Evolutionary conservation across 2,797 vertebrate genomes (phyloP).

Genomic region (Chiroxiphia lanceolata): DNA sequence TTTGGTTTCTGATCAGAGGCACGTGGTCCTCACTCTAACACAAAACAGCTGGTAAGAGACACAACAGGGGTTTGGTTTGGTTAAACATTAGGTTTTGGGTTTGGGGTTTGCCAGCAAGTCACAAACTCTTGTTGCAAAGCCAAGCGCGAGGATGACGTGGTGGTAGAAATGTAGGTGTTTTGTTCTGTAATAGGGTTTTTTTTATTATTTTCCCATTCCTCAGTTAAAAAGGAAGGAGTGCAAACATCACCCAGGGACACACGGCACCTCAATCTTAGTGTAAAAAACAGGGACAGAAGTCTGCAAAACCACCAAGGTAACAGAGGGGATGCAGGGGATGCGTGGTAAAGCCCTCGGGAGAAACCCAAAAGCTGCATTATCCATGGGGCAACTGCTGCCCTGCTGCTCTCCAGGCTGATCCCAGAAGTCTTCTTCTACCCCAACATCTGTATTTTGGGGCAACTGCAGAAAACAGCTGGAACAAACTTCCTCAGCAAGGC

Average conservation of each 20-base stretch:
- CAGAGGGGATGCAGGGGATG: neutral
- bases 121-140: neutral
- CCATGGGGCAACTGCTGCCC: neutral
- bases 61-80: neutral
- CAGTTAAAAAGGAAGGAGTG: neutral
- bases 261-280: neutral
- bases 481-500: neutral
- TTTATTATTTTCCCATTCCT: neutral
- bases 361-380: neutral
- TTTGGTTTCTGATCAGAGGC: neutral
- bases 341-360: neutral
- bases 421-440: neutral
- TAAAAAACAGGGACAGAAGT: neutral
- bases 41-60: neutral
- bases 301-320: neutral
- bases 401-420: neutral
- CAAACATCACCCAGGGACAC: neutral
- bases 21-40: neutral
- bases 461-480: neutral
- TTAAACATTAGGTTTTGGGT: neutral
- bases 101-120: neutral
- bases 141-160: neutral
- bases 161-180: neutral
- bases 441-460: neutral
- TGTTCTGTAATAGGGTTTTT: neutral